Evolutionary conservation across 2,888 invertebrate species (phyloP), one percentile per base, ranked within the genome.

Genomic region (Steinernema scapterisci): DNA sequence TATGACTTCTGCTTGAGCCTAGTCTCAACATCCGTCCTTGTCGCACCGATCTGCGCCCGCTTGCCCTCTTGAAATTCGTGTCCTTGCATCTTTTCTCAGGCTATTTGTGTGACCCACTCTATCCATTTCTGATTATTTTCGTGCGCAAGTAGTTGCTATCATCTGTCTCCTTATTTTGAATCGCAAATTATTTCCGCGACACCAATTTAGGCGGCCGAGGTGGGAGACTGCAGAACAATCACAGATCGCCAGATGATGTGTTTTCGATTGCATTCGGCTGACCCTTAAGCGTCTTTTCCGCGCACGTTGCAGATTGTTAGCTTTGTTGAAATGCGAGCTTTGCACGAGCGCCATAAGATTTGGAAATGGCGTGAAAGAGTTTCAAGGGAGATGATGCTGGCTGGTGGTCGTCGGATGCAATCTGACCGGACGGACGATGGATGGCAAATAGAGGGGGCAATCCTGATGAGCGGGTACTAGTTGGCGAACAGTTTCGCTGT

Each of bases 251-350:
- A 11, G 11, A 21, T 23, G 38, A 48, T 11, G 11, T 63, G 31
- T 31, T 63, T 54, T 63, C 63, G 21, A 54, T 19, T 19, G 48
- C 48, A 48, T 16, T 5, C 48, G 48, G 19, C n/a, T 48, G 48
- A 48, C 48, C 48, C 48, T 48, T 19, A 48, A 48, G 19, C 48
- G 48, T 2, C 25, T 23, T 54, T 38, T 38, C 38, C 38, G 38
- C 3, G 38, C 31, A 31, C 13, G 25, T 63, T 25, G 6, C 63
- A 63, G 16, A 31, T 63, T 25, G 63, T 63, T 63, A 63, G 63
- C 21, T 25, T 63, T 63, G 21, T 27, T 27, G 63, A 63, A 63
- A 63, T 63, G 11, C 31, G 63, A 63, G 16, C 63, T 63, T 63
- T 52, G 27, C 16, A 6, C 54, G 63, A 2, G 48, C 48, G 38